These are phyloP conservation scores for Strigamia transsilvanica DNA, from an alignment of 2,888 invertebrate species.

Conservation along the genomic window DNA sequence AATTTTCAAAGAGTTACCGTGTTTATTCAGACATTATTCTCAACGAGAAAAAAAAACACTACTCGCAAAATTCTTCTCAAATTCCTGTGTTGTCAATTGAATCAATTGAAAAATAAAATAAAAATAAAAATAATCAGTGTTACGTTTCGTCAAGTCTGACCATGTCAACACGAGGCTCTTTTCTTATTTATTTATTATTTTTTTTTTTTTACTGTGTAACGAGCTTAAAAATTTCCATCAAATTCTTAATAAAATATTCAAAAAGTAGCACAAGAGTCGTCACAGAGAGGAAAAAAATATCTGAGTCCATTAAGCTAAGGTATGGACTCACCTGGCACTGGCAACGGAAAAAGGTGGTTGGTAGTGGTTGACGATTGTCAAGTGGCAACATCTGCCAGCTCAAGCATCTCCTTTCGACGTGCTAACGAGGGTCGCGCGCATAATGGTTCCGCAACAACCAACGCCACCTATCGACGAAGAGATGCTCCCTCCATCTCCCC, in stretches of 20 bases:
- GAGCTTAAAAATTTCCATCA: conserved; percentile 18
- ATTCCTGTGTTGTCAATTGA: neutral
- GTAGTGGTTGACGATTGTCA: conserved; percentile 17
- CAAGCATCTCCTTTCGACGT: conserved; percentile 21
- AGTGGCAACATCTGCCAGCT: conserved; percentile 30
- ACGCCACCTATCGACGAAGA: conserved; percentile 20
- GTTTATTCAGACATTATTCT: too few relatives aligned
- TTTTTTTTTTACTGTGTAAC: neutral
- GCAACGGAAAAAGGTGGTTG: conserved; percentile 25
- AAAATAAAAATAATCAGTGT: neutral
- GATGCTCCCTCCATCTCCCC: conserved; percentile 14
- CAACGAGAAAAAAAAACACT: neutral
- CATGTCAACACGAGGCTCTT: neutral
- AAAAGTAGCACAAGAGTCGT: neutral
- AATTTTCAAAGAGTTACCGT: too few relatives aligned
- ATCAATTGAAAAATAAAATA: neutral
- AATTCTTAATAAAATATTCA: conserved; percentile 7
- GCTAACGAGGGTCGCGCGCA: conserved; percentile 30
- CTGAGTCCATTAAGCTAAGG: conserved; percentile 26
- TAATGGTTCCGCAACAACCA: conserved; percentile 21
- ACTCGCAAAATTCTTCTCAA: too few relatives aligned
- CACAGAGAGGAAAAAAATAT: neutral
- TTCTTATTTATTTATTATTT: neutral
- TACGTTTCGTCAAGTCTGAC: neutral
- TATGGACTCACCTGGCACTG: conserved; percentile 20